These are phyloP conservation scores for Erethizon dorsatum DNA, from an alignment of 2,797 vertebrate species.

Conservation along the genomic window DNA sequence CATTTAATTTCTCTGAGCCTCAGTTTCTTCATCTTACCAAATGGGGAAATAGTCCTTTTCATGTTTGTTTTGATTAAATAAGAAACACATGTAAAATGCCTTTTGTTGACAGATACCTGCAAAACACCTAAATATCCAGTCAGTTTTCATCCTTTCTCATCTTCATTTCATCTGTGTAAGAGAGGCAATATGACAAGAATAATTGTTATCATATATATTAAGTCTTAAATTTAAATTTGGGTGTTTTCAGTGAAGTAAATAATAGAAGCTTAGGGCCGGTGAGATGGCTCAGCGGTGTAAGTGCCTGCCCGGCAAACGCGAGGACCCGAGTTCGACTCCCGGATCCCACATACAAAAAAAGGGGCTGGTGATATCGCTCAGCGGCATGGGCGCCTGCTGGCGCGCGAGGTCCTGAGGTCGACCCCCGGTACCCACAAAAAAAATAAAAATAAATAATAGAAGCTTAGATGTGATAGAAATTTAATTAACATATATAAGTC, in stretches of 20 bases:
- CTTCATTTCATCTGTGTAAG: constrained; percentile 1
- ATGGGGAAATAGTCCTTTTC: background rate
- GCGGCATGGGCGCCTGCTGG: no score
- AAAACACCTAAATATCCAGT: background rate
- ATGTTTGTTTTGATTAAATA: background rate
- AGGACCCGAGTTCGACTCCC: no score
- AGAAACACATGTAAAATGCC: background rate
- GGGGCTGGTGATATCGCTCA: no score
- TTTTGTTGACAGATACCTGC: background rate
- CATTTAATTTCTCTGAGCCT: background rate
- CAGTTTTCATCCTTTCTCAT: background rate
- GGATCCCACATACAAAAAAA: no score
- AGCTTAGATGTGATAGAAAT: background rate
- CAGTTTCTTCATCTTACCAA: background rate
- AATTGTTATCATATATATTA: background rate
- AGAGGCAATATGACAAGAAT: constrained; percentile 4
- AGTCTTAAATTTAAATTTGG: constrained; percentile 12
- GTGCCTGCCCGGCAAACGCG: no score
- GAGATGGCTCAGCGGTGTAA: no score
- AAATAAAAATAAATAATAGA: constrained; percentile 34
- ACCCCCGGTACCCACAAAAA: no score
- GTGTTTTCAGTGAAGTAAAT: constrained; percentile 19
- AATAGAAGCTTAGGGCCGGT: no score
- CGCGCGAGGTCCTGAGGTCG: no score
- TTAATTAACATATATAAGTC: background rate